phyloP scores from a whole-genome alignment of 2,113 vertebrate species.

The Heliornis fulica region DNA sequence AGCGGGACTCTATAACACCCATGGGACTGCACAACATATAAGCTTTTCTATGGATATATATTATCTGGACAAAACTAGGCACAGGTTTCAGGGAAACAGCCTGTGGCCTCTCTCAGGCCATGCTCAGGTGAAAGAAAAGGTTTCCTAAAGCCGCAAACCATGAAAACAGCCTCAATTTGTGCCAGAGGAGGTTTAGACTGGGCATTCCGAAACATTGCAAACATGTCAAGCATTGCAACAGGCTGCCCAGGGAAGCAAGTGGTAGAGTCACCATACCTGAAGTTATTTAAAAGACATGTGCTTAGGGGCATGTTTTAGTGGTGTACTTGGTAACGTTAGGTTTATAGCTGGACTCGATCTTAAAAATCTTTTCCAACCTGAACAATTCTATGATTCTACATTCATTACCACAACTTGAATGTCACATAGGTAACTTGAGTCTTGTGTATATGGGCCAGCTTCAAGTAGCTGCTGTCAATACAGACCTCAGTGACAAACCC shows the following conservation, averaged over 20 bases:
- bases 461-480: not conserved
- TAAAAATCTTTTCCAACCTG: not conserved
- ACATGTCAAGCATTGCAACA: not conserved
- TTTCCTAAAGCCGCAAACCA: not conserved
- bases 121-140: not conserved
- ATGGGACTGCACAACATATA: not conserved
- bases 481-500: not conserved
- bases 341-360: not conserved
- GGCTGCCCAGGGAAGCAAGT: not conserved
- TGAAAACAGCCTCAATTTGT: not conserved
- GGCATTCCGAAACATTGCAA: not conserved
- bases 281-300: not conserved
- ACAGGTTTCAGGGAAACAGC: not conserved
- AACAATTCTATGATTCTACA: not conserved
- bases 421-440: not conserved
- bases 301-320: not conserved
- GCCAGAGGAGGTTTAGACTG: not conserved
- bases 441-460: not conserved
- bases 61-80: not conserved
- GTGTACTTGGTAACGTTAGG: not conserved
- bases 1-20: too few species aligned
- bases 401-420: not conserved
- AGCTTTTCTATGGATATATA: accelerated
- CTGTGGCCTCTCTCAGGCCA: not conserved
- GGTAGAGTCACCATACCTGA: not conserved